phyloP scores from a whole-genome alignment of 2,113 vertebrate genomes.

The Sakesphorus luctuosus region DNA sequence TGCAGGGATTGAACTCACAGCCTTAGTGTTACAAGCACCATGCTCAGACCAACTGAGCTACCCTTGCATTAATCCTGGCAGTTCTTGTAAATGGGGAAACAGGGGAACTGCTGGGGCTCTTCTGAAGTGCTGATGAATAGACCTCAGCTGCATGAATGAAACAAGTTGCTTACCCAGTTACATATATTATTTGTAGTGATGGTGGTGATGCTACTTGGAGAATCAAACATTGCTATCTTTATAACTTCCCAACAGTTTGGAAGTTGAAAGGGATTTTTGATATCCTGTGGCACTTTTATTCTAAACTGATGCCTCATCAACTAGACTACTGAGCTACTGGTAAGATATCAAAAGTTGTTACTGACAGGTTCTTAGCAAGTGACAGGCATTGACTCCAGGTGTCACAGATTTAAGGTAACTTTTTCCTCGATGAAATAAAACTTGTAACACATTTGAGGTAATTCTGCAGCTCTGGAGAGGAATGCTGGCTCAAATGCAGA shows the following conservation, averaged over 20 bases:
- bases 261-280: background rate
- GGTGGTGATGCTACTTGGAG: background rate
- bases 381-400: background rate
- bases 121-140: background rate
- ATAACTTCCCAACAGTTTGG: background rate
- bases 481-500: background rate
- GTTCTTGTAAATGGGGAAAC: background rate
- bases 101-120: background rate
- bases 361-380: background rate
- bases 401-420: background rate
- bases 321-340: background rate
- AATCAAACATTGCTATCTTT: background rate
- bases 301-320: background rate
- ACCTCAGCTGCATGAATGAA: background rate
- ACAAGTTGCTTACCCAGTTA: background rate
- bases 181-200: background rate
- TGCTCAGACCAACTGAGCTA: background rate
- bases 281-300: background rate
- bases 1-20: rapidly evolving
- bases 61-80: background rate
- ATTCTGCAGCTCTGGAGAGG: background rate
- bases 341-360: background rate
- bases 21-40: background rate
- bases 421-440: background rate
- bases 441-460: background rate